Evolutionary conservation across 2,888 invertebrate genomes (phyloP), one percentile per base, ranked within the genome.

Genomic region (Pterobdella sp.): DNA sequence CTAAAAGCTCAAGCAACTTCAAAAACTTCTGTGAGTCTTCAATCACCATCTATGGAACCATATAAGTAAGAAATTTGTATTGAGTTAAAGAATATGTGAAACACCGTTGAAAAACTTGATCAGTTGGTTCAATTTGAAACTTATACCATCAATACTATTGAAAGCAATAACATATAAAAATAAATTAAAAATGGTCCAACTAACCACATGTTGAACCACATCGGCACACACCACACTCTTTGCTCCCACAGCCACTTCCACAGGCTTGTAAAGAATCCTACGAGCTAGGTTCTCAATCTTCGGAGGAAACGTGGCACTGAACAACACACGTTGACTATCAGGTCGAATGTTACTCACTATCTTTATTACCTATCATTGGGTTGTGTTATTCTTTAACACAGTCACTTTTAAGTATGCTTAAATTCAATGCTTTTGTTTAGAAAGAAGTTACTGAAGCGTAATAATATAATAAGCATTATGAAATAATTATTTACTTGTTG

Each of bases 211-310:
- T 80, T 98, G 98, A 79, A 93, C 93, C 0, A 98, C 96, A 64
- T 99, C 98, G 83, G 93, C 94, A 84, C 96, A 97, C 0, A 98
- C 98, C 0, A 98, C 90, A 75, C 94, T 95, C 60, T 96, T 87
- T 0, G 96, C 97, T 26, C 96, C 95, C 1, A 97, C 86, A 78
- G 84, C 81, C 14, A 98, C 92, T 86, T 98, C 98, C 63, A 98
- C 90, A 0, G 98, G 98, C 83, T 93, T 92, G 78, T 90, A 91
- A 4, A 99, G 86, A 79, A 96, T 94, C 77, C 94, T 88, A 31
- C 96, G 87, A 0, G 98, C 98, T 18, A 99, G 85, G 0, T 96
- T 97, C 84, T 99, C 98, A 97, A 98, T 98, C 85, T 95, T 95
- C 0, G 96, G 87, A 0, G 98, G 98, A 84, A 99, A 99, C 0